Conservation (phyloP, 2,888 invertebrate genomes). For the Osmoderma eremita region DNA sequence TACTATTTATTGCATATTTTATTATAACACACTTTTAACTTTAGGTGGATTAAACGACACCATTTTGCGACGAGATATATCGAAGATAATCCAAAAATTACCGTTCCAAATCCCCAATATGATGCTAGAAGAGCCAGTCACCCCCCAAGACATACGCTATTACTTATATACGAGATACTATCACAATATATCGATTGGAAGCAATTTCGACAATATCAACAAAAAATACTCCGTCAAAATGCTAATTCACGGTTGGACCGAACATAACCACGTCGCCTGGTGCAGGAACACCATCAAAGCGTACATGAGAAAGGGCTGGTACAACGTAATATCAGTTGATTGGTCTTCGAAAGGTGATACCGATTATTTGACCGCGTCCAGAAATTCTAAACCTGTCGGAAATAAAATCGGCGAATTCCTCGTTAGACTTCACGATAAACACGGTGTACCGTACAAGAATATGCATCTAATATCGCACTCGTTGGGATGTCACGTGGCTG, state of each 20-base stretch:
- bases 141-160: constrained; percentile 7
- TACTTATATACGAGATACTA: constrained; percentile 28
- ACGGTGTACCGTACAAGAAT: constrained; percentile 34
- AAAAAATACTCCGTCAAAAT: constrained; percentile 53
- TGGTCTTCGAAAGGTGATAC: constrained; percentile 61
- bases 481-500: constrained; percentile 55
- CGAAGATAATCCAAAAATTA: constrained; percentile 27
- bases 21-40: constrained; percentile 1
- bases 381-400: constrained; percentile 53
- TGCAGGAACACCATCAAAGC: constrained; percentile 55
- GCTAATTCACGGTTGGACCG: constrained; percentile 65
- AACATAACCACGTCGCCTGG: constrained; percentile 55
- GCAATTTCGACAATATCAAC: constrained; percentile 2
- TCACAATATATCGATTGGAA: constrained; percentile 14
- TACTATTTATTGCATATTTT: neutral
- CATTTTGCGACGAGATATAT: constrained; percentile 24
- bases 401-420: constrained; percentile 52
- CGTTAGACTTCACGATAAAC: neutral
- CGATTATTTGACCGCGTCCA: constrained; percentile 56
- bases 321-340: constrained; percentile 66
- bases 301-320: constrained; percentile 60
- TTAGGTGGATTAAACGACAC: constrained; percentile 21
- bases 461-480: constrained; percentile 55
- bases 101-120: constrained; percentile 18
- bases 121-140: constrained; percentile 11